Conservation (phyloP, 2,888 invertebrate genomes). For the Anoncus sp. region DNA sequence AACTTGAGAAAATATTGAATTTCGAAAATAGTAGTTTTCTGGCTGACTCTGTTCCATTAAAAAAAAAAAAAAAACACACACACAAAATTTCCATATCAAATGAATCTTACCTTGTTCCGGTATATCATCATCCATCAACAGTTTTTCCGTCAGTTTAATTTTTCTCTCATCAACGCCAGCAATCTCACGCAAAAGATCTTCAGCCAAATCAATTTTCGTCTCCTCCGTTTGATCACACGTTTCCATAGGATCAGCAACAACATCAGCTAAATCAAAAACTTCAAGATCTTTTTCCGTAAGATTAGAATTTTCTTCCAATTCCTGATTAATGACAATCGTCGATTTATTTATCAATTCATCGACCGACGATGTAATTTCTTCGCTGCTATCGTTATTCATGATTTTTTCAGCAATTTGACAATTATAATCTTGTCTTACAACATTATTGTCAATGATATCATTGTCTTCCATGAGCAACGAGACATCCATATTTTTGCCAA, state of each 20-base stretch:
- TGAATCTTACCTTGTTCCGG: conserved; percentile 40
- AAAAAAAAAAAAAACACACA: background rate
- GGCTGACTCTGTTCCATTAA: too few species aligned
- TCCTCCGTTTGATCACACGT: conserved; percentile 34
- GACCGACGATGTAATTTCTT: conserved; percentile 50
- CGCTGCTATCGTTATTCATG: conserved; percentile 20
- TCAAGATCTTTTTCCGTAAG: conserved; percentile 52
- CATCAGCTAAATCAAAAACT: conserved; percentile 45
- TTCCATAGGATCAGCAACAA: conserved; percentile 42
- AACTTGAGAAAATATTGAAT: too few species aligned
- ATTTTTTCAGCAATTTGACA: conserved; percentile 10
- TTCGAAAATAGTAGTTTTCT: too few species aligned
- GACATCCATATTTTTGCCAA: conserved; percentile 67
- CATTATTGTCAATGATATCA: conserved; percentile 17
- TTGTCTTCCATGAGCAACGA: conserved; percentile 67
- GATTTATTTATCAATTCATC: conserved; percentile 54
- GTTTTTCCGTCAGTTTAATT: conserved; percentile 57
- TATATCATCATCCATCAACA: conserved; percentile 46
- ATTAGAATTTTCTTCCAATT: conserved; percentile 25
- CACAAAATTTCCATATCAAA: too few species aligned
- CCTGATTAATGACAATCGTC: background rate
- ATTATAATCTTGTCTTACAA: conserved; percentile 29
- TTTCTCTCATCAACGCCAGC: conserved; percentile 53
- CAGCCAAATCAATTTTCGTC: conserved; percentile 57
- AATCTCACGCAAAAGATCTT: conserved; percentile 54